phyloP scores from a whole-genome alignment of 2,797 vertebrate species.

The Mus minutoides region DNA sequence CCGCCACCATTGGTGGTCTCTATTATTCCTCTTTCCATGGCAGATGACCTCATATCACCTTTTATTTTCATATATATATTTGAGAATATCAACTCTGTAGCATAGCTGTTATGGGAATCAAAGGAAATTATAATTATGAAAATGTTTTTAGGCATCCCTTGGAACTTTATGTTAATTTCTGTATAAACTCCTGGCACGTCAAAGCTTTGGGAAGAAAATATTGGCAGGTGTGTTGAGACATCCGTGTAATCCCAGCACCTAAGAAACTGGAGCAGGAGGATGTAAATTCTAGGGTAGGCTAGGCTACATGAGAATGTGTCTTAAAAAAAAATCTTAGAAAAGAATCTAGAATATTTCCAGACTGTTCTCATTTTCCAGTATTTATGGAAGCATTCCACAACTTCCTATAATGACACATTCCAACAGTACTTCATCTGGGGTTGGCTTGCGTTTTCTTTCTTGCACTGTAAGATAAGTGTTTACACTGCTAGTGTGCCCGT shows the following conservation, averaged over 20 bases:
- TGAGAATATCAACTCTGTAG: not conserved
- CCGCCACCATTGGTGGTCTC: not conserved
- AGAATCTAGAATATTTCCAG: constrained; percentile 12
- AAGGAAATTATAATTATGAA: constrained; percentile 49
- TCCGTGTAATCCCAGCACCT: not conserved
- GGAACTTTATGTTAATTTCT: not conserved
- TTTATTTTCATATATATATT: not conserved
- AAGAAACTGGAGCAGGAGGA: not conserved
- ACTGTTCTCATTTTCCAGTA: not conserved
- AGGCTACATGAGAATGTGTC: not conserved
- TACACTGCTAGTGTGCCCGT: not conserved
- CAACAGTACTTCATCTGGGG: not conserved
- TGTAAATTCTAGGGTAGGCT: not conserved
- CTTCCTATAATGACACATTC: constrained; percentile 1
- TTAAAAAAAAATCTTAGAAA: not conserved
- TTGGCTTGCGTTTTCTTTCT: not conserved
- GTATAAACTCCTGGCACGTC: not conserved
- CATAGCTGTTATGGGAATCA: not conserved
- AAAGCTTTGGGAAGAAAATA: constrained; percentile 49
- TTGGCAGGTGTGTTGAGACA: not conserved
- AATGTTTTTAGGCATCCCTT: not conserved
- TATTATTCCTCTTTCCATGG: not conserved
- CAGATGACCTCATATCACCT: not conserved
- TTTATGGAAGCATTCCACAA: not conserved
- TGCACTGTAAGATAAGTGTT: constrained; percentile 2